A percentile compares a stretch with the other conserved stretches of the same genome.
Evolutionary conservation across 2,888 invertebrate genomes (phyloP).

Genomic region (Eupelmus urozonus): DNA sequence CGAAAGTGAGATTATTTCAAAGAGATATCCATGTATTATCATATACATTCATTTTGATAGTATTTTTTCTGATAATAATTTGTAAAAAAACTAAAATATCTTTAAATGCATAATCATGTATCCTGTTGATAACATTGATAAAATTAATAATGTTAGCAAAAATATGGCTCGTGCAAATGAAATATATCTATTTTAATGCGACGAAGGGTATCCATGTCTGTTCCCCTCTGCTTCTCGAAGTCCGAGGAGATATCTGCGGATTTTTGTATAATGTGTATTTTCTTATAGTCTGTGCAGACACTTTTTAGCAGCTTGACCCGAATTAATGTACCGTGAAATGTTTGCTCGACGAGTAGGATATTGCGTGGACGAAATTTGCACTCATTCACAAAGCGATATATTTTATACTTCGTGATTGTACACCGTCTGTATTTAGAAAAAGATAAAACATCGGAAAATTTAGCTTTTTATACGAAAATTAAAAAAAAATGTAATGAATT

Average conservation of each 20-base stretch:
- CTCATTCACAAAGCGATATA: slow-evolving; percentile 67
- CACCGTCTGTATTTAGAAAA: slow-evolving; percentile 49
- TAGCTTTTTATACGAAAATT: slow-evolving; percentile 40
- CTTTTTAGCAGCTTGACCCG: slow-evolving; percentile 59
- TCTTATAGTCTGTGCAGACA: slow-evolving; percentile 53
- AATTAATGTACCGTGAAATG: slow-evolving; percentile 53
- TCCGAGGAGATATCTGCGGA: slow-evolving; percentile 19
- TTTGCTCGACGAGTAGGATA: slow-evolving; percentile 48
- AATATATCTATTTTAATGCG: slow-evolving; percentile 45
- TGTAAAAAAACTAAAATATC: not conserved
- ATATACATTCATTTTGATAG: too few species aligned
- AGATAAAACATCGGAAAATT: slow-evolving; percentile 36
- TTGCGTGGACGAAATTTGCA: slow-evolving; percentile 60
- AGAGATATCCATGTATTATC: too few species aligned
- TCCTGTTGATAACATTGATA: slow-evolving; percentile 9
- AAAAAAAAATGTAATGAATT: slow-evolving; percentile 9
- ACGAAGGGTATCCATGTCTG: slow-evolving; percentile 29
- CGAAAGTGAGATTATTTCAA: too few species aligned
- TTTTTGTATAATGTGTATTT: slow-evolving; percentile 57
- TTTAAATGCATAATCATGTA: slow-evolving; percentile 2
- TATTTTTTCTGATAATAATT: not conserved
- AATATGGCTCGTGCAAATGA: slow-evolving; percentile 44
- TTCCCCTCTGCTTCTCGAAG: slow-evolving; percentile 32
- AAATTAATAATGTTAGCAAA: slow-evolving; percentile 33
- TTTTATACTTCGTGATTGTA: slow-evolving; percentile 68